These are phyloP conservation scores for Tachuris rubrigastra DNA, from an alignment of 2,113 vertebrate species.

Conservation along the genomic window DNA sequence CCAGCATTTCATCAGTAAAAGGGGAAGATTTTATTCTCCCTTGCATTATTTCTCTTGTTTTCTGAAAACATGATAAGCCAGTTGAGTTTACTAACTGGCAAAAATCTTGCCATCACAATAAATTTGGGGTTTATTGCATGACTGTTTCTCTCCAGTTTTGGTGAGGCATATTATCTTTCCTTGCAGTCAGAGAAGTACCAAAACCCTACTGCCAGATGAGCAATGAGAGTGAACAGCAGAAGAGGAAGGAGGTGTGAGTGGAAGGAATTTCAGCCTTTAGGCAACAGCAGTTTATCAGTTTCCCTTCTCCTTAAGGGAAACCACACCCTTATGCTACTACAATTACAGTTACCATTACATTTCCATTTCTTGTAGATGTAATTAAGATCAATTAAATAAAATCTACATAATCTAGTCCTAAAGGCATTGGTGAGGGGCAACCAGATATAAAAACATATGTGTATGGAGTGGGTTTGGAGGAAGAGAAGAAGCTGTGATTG, in stretches of 20 bases:
- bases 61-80: not conserved
- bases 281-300: not conserved
- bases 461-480: not conserved
- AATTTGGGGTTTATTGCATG: not conserved
- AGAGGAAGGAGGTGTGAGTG: not conserved
- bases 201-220: not conserved
- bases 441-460: not conserved
- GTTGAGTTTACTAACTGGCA: not conserved
- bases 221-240: not conserved
- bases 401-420: accelerated
- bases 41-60: not conserved
- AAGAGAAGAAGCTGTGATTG: not conserved
- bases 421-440: not conserved
- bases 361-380: not conserved
- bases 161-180: not conserved
- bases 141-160: not conserved
- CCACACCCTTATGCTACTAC: not conserved
- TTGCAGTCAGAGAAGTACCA: not conserved
- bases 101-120: not conserved
- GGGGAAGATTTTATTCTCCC: not conserved
- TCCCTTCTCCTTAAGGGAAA: not conserved
- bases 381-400: not conserved
- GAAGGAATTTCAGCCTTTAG: not conserved
- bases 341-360: not conserved
- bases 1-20: not conserved